These are phyloP conservation scores for Stomatorhinus walkeri DNA, from an alignment of 2,797 vertebrate species.

Conservation along the genomic window DNA sequence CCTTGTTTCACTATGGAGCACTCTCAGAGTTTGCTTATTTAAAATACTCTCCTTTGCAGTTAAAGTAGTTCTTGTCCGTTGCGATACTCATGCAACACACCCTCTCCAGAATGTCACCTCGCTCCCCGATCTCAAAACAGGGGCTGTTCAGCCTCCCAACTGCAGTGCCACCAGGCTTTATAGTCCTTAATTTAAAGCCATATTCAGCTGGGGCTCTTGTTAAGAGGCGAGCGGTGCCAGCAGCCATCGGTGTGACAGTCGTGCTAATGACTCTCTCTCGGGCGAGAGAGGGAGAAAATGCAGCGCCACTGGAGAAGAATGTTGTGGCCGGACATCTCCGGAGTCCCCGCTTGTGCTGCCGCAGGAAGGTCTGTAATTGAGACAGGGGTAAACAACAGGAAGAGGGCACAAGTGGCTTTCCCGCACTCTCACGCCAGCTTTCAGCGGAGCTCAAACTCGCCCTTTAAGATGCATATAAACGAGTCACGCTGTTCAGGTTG, in stretches of 20 bases:
- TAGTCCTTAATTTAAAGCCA: background rate
- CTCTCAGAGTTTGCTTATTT: background rate
- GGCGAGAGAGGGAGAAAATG: background rate
- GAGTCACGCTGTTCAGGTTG: background rate
- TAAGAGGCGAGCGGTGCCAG: background rate
- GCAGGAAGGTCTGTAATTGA: background rate
- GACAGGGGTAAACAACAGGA: background rate
- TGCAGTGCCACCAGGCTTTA: background rate
- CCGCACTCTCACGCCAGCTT: background rate
- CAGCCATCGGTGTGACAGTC: background rate
- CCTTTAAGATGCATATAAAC: background rate
- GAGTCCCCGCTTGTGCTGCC: background rate
- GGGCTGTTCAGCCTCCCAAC: background rate
- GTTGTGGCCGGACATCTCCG: background rate
- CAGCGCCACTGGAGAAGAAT: background rate
- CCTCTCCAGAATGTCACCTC: background rate
- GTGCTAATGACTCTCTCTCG: constrained; percentile 4
- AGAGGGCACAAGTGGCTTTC: background rate
- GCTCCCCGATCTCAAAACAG: background rate
- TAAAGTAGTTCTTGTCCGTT: background rate
- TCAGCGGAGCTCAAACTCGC: background rate
- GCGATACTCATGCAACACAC: background rate
- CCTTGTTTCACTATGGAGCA: background rate
- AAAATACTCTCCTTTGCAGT: background rate
- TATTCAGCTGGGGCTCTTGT: background rate